Evolutionary conservation across 2,113 vertebrate species (phyloP).

Genomic region (Oryzias javanicus): DNA sequence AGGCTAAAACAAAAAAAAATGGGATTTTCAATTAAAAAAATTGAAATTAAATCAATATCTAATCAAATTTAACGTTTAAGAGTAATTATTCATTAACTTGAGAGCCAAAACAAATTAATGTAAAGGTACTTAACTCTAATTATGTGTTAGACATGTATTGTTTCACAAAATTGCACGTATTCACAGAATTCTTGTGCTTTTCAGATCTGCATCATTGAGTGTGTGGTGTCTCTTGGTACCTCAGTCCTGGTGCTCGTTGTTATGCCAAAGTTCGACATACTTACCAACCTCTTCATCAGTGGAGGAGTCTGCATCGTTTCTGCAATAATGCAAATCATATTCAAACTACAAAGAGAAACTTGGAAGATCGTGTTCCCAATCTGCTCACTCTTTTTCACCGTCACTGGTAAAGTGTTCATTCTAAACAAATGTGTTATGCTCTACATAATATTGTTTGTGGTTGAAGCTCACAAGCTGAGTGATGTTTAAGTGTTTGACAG

Average conservation of each 20-base stretch:
- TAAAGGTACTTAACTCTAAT: no score
- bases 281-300: conserved; percentile 79
- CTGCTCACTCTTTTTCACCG: conserved; percentile 71
- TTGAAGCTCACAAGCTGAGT: no score
- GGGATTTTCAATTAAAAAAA: no score
- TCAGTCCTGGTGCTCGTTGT: conserved; percentile 74
- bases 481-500: no score
- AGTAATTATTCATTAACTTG: no score
- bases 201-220: conserved; percentile 74
- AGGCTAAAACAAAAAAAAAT: no score
- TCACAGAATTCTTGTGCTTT: conserved; percentile 19
- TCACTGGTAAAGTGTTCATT: conserved; percentile 53
- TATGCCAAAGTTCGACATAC: conserved; percentile 79
- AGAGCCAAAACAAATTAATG: no score
- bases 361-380: conserved; percentile 79
- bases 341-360: conserved; percentile 59
- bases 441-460: no score
- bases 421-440: not conserved
- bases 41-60: no score
- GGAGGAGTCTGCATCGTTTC: conserved; percentile 77
- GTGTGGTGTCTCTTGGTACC: conserved; percentile 74
- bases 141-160: no score
- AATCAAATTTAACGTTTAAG: no score
- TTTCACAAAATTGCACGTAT: no score
- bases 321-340: conserved; percentile 69